Evolutionary conservation across 2,888 invertebrate genomes (phyloP).

Genomic region (Tortrix viridana): DNA sequence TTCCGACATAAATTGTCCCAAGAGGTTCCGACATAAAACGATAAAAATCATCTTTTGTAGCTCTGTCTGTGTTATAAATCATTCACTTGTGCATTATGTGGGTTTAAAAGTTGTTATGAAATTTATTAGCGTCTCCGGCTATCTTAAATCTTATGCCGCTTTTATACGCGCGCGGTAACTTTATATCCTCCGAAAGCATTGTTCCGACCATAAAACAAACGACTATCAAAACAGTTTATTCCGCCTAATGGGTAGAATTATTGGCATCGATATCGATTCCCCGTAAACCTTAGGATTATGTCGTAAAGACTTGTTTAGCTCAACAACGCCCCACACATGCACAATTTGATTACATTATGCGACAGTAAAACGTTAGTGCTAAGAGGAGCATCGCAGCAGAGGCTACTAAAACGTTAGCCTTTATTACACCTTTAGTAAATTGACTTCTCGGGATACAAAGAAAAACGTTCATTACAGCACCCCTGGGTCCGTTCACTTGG

Average conservation of each 20-base stretch:
- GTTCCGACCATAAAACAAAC: slow-evolving; percentile 59
- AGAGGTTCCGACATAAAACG: slow-evolving; percentile 66
- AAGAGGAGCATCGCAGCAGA: slow-evolving; percentile 48
- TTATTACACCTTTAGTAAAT: slow-evolving; percentile 75
- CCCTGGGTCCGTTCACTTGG: slow-evolving; percentile 72
- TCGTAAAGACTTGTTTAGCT: slow-evolving; percentile 47
- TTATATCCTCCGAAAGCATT: slow-evolving; percentile 42
- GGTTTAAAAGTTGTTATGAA: slow-evolving; percentile 48
- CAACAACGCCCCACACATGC: slow-evolving; percentile 46
- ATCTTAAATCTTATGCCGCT: slow-evolving; percentile 34
- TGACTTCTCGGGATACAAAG: slow-evolving; percentile 66
- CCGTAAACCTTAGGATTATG: slow-evolving; percentile 47
- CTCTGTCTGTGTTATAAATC: slow-evolving; percentile 47
- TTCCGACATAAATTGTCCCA: slow-evolving; percentile 66
- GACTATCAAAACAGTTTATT: slow-evolving; percentile 67
- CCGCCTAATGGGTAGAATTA: slow-evolving; percentile 55
- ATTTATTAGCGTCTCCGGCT: slow-evolving; percentile 36
- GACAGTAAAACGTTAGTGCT: slow-evolving; percentile 60
- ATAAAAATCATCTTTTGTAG: slow-evolving; percentile 75
- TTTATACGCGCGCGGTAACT: slow-evolving; percentile 34
- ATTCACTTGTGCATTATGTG: slow-evolving; percentile 55
- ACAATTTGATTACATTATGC: slow-evolving; percentile 59
- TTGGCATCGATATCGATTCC: slow-evolving; percentile 39
- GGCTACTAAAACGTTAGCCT: slow-evolving; percentile 61
- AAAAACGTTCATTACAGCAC: slow-evolving; percentile 80